A percentile compares a stretch with the other conserved stretches of the same genome.
phyloP scores from a whole-genome alignment of 2,888 invertebrate species.

The Scaeva pyrastri region DNA sequence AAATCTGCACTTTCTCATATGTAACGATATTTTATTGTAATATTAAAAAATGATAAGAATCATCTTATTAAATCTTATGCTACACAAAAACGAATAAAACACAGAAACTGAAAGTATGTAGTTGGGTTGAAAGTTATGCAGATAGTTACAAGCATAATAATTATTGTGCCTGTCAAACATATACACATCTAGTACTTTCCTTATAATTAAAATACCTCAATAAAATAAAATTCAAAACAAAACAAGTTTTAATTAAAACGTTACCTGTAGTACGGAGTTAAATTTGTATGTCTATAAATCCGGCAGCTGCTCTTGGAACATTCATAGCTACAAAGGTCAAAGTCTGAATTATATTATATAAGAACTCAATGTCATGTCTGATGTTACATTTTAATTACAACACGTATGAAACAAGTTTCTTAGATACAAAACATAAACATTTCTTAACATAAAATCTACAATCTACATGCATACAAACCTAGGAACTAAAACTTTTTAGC shows the following conservation, averaged over 20 bases:
- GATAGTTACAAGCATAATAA: too few species aligned
- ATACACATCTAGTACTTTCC: not conserved
- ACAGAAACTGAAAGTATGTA: too few species aligned
- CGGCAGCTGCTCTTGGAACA: not conserved
- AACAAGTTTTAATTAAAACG: not conserved
- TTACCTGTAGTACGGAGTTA: not conserved
- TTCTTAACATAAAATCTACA: too few species aligned
- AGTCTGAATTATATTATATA: not conserved
- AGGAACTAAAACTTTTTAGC: too few species aligned
- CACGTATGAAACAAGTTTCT: not conserved
- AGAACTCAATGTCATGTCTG: slow-evolving; percentile 18
- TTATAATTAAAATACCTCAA: not conserved
- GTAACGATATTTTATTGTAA: too few species aligned
- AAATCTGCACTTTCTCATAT: too few species aligned
- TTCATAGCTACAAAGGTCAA: not conserved
- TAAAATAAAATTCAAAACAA: not conserved
- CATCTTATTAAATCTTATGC: too few species aligned
- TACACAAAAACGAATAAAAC: too few species aligned
- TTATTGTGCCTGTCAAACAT: not conserved
- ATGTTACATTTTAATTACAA: not conserved
- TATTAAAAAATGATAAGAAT: too few species aligned
- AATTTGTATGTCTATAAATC: not conserved
- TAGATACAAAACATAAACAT: not conserved
- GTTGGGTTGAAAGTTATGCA: too few species aligned
- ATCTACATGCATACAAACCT: too few species aligned